These are phyloP conservation scores for Atherinomorus stipes DNA, from an alignment of 2,113 vertebrate species.

Conservation along the genomic window DNA sequence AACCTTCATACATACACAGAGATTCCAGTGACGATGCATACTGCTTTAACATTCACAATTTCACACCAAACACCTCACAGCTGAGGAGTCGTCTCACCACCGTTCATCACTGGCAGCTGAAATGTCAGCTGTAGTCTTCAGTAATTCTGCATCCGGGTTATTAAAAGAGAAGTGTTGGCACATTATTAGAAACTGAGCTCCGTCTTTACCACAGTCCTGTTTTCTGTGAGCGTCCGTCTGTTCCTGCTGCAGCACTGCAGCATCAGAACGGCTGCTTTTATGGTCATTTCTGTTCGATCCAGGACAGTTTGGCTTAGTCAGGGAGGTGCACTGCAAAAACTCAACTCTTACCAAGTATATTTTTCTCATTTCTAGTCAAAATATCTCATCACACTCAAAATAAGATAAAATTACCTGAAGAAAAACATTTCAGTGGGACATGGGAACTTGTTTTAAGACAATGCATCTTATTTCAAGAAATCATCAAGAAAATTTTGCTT, in stretches of 20 bases:
- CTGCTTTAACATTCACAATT: not conserved
- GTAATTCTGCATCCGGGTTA: not conserved
- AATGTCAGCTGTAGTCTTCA: not conserved
- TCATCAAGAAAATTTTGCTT: no score
- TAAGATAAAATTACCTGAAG: no score
- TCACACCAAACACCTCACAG: not conserved
- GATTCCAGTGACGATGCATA: conserved; percentile 28
- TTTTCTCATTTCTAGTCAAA: no score
- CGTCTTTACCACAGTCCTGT: not conserved
- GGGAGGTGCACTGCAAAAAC: no score
- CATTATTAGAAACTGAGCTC: not conserved
- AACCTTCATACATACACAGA: conserved; percentile 6
- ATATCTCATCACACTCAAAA: no score
- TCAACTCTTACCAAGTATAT: no score
- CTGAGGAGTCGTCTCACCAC: not conserved
- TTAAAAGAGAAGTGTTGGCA: not conserved
- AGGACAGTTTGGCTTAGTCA: no score
- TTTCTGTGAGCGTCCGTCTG: not conserved
- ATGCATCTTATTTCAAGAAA: no score
- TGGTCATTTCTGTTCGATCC: no score
- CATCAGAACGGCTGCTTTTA: not conserved
- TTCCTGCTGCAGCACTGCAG: not conserved
- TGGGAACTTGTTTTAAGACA: no score
- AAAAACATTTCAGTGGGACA: no score
- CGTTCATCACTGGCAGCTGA: not conserved